These are phyloP conservation scores for Gymnopithys bicolor DNA, from an alignment of 2,797 vertebrate genomes.

Conservation along the genomic window DNA sequence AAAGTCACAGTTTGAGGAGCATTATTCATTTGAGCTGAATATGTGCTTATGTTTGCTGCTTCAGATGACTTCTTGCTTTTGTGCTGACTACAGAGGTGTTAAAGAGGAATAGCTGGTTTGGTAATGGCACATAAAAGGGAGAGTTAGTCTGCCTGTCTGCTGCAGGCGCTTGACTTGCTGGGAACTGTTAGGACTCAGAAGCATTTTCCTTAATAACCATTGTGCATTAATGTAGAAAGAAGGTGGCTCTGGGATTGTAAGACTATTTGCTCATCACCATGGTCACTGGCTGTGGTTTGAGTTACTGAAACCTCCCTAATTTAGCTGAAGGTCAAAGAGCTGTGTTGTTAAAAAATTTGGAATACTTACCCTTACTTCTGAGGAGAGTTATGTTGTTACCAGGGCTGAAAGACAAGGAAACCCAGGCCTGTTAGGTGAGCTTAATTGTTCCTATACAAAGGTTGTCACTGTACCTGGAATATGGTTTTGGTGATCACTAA, in stretches of 20 bases:
- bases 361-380: not conserved
- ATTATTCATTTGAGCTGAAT: conserved; percentile 10
- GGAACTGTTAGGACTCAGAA: not conserved
- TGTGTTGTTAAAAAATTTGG: not conserved
- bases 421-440: not conserved
- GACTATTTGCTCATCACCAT: not conserved
- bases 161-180: conserved; percentile 4
- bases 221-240: not conserved
- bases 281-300: not conserved
- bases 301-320: not conserved
- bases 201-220: not conserved
- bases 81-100: conserved; percentile 21
- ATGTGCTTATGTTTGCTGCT: not conserved
- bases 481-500: not conserved
- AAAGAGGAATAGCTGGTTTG: conserved; percentile 59
- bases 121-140: not conserved
- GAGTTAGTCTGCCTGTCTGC: not conserved
- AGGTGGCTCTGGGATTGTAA: not conserved
- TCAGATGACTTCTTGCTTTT: not conserved
- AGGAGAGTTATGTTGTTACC: not conserved
- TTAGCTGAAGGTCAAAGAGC: not conserved
- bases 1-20: conserved; percentile 19
- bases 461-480: not conserved
- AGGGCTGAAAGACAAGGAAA: not conserved
- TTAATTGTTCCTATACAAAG: not conserved